A percentile compares a stretch with the other conserved stretches of the same genome.
Conservation (phyloP, 2,888 invertebrate species). For the Oscheius onirici region DNA sequence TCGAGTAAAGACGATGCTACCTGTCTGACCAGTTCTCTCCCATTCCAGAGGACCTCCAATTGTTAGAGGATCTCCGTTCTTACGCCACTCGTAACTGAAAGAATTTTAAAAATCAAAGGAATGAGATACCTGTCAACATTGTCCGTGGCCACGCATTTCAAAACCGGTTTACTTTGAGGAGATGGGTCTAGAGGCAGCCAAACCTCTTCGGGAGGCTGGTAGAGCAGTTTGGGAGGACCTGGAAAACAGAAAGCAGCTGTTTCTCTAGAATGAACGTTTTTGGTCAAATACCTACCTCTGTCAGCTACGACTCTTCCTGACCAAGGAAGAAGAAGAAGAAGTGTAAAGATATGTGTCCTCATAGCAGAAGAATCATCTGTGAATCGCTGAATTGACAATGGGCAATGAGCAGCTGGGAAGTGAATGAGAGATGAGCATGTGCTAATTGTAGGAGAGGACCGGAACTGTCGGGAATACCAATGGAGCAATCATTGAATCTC, state of each 20-base stretch:
- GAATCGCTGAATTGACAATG: conserved; percentile 15
- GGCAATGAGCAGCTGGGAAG: conserved; percentile 20
- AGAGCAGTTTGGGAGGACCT: conserved; percentile 62
- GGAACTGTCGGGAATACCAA: conserved; percentile 1
- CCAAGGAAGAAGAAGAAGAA: neutral
- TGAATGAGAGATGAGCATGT: conserved; percentile 21
- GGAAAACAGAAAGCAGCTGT: conserved; percentile 14
- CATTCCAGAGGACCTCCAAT: conserved; percentile 59
- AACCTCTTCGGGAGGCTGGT: conserved; percentile 62
- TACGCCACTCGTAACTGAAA: conserved; percentile 64
- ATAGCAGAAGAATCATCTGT: conserved; percentile 20
- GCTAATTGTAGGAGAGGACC: conserved; percentile 18
- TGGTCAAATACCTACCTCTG: conserved; percentile 1
- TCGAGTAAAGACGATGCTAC: conserved; percentile 62
- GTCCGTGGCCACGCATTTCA: conserved; percentile 61
- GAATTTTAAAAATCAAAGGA: neutral
- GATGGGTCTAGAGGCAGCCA: conserved; percentile 60
- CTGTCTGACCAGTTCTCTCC: conserved; percentile 64
- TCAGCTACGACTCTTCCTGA: neutral
- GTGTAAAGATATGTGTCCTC: conserved; percentile 1
- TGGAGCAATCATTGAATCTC: neutral
- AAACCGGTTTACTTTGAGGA: conserved; percentile 48
- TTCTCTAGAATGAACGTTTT: neutral
- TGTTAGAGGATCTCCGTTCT: conserved; percentile 56
- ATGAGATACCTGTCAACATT: conserved; percentile 56